Evolutionary conservation across 1,140 invertebrate species (phyloP), one percentile per base, ranked within the genome.

Genomic region (Lepidostoma basale): DNA sequence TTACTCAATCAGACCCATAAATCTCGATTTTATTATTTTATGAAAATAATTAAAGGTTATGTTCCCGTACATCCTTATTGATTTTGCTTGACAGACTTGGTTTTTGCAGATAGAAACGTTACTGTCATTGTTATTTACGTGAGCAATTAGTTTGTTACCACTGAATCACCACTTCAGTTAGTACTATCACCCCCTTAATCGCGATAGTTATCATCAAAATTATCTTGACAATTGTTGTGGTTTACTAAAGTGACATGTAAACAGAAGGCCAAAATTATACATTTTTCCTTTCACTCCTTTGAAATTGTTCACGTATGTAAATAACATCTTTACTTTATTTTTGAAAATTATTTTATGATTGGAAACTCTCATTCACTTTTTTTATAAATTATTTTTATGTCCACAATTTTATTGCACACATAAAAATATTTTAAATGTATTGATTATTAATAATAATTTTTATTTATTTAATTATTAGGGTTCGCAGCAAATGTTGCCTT

Each of bases 81-180:
- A 62, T 62, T 62, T 62, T 62, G 59, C 14, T 5, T 59, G 12
- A 18, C 54, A 54, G 54, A 59, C 54, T n/a, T 20, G 30, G 22
- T 33, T 33, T 6, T 6, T 5, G 12, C 30, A 12, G 30, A 12
- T 12, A 12, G 30, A 33, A 33, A 33, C 12, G 12, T 33, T 5
- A 12, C 5, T 33, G 12, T 33, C 12, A 6, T 12, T 6, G 30
- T 12, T 33, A 12, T 33, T 6, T 6, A 33, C 12, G 5, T 33
- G 12, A 33, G 5, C 30, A 33, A 33, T 6, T 33, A 5, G 12
- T 6, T 33, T 33, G 12, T 33, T 33, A 33, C 12, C 30, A 33
- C 30, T 6, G 12, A 33, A 5, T 5, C 6, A 33, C 12, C 30
- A 5, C 30, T 5, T 33, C 12, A 5, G 12, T 6, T 33, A 5